Conservation (phyloP, 2,113 vertebrate species). For the Pterocles burchelli region DNA sequence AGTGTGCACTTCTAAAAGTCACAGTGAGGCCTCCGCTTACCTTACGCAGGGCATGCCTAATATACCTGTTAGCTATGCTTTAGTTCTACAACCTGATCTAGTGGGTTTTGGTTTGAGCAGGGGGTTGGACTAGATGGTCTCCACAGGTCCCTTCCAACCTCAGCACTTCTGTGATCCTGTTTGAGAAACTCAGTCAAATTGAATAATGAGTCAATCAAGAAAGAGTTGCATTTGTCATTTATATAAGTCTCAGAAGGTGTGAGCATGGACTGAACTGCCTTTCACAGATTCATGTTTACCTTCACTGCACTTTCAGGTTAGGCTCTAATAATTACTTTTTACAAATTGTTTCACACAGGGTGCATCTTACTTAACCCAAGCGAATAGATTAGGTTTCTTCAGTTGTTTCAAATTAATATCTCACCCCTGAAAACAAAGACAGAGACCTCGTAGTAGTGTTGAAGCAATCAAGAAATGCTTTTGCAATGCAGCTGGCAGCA, state of each 20-base stretch:
- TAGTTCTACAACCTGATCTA: background rate
- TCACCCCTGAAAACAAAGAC: background rate
- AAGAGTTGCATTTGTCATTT: background rate
- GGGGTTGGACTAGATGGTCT: no score
- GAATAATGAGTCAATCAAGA: conserved; percentile 21
- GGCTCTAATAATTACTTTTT: background rate
- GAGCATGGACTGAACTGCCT: background rate
- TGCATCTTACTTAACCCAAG: background rate
- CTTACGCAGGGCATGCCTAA: conserved; percentile 1
- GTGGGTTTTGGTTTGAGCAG: no score
- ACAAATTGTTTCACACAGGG: background rate
- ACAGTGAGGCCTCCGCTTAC: background rate
- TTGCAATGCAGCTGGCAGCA: background rate
- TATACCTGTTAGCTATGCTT: background rate
- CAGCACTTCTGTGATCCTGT: no score
- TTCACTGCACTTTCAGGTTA: background rate
- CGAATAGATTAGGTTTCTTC: background rate
- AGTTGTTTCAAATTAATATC: background rate
- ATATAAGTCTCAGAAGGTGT: background rate
- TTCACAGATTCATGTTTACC: background rate
- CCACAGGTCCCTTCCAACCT: no score
- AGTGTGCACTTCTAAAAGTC: background rate
- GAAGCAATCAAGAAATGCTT: background rate
- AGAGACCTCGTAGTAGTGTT: background rate
- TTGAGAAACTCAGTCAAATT: no score